Percentiles rank a stretch among this genome's conserved stretches.
phyloP scores from a whole-genome alignment of 2,797 vertebrate species.

The Sebastes ruberrimus region DNA sequence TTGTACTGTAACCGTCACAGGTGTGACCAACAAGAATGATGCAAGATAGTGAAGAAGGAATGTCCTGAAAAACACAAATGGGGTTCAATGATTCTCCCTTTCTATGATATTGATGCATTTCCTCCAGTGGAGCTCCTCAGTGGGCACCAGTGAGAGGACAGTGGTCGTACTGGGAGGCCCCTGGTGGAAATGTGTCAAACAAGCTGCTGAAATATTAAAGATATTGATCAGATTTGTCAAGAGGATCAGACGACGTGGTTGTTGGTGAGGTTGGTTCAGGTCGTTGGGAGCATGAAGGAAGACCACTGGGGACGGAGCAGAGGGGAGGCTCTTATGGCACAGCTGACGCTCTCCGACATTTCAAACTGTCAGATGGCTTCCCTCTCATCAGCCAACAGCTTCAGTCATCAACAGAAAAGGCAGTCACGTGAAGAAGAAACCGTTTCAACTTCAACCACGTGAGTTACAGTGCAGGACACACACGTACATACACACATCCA shows the following conservation, averaged over 20 bases:
- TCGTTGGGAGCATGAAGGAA: background rate
- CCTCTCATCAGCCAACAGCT: conserved; percentile 30
- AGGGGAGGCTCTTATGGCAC: conserved; percentile 54
- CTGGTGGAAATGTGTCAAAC: background rate
- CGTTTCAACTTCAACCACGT: conserved; percentile 43
- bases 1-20: conserved; percentile 13
- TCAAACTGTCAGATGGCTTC: conserved; percentile 34
- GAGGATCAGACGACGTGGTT: background rate
- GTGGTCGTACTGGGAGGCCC: background rate
- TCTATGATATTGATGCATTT: background rate
- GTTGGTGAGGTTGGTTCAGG: background rate
- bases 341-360: conserved; percentile 14
- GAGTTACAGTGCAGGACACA: conserved; percentile 47
- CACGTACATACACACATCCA: background rate
- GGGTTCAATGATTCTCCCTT: conserved; percentile 11
- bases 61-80: conserved; percentile 35
- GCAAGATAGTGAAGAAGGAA: conserved; percentile 27
- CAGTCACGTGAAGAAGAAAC: conserved; percentile 63
- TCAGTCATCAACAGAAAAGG: conserved; percentile 64
- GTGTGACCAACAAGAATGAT: conserved; percentile 22
- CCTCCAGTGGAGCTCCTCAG: background rate
- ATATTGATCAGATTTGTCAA: background rate
- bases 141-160: background rate
- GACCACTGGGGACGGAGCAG: conserved; percentile 20
- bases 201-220: background rate